phyloP scores from a whole-genome alignment of 2,888 invertebrate species.

The Dorcus parallelipipedus region DNA sequence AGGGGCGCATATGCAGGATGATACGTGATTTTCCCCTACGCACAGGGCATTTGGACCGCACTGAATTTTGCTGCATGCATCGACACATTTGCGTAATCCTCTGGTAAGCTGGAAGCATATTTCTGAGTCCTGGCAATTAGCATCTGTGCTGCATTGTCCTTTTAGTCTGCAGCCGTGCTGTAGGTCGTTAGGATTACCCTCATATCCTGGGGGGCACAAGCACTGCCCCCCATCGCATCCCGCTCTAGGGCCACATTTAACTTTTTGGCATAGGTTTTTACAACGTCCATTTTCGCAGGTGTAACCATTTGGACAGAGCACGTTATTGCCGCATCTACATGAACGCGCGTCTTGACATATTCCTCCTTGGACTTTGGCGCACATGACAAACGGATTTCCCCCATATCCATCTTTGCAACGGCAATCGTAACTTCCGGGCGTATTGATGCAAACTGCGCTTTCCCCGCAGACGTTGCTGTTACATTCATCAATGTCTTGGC shows the following conservation, averaged over 20 bases:
- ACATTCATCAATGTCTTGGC: constrained; percentile 83
- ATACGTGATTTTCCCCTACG: constrained; percentile 77
- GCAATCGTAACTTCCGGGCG: constrained; percentile 85
- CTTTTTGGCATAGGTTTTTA: constrained; percentile 70
- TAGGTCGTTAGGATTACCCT: constrained; percentile 71
- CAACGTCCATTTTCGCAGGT: constrained; percentile 72
- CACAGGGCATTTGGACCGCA: constrained; percentile 90
- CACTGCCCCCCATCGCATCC: constrained; percentile 78
- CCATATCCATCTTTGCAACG: constrained; percentile 79
- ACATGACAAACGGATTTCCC: constrained; percentile 85
- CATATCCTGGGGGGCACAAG: constrained; percentile 73
- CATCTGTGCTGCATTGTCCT: constrained; percentile 76
- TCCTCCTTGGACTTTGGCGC: constrained; percentile 66
- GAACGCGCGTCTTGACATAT: constrained; percentile 67
- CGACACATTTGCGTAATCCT: constrained; percentile 77
- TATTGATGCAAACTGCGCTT: constrained; percentile 87
- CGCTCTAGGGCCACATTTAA: constrained; percentile 78
- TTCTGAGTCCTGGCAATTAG: constrained; percentile 77
- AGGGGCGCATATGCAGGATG: constrained; percentile 81
- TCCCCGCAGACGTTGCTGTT: constrained; percentile 72
- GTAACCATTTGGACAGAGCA: constrained; percentile 74
- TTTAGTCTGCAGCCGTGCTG: constrained; percentile 67
- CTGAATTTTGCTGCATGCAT: constrained; percentile 82
- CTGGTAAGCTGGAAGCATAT: constrained; percentile 84
- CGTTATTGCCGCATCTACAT: constrained; percentile 68